phyloP scores from a whole-genome alignment of 2,888 invertebrate genomes.

The Cantharis rustica region DNA sequence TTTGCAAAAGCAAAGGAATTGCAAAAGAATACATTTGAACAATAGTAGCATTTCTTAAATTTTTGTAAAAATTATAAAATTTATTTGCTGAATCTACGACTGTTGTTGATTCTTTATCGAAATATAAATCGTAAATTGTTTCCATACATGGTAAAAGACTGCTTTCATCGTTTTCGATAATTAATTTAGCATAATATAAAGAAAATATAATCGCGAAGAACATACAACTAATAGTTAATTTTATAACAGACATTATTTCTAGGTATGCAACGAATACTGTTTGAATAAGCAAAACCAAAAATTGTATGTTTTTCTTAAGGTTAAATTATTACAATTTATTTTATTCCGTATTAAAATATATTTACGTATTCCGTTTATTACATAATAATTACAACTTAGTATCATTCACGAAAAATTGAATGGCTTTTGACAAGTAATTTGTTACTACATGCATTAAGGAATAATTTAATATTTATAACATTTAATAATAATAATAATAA shows the following conservation, averaged over 20 bases:
- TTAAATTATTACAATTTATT: too few species aligned
- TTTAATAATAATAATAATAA: too few species aligned
- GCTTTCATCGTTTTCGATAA: background rate
- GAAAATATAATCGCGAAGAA: background rate
- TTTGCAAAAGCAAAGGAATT: background rate
- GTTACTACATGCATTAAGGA: background rate
- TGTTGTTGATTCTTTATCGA: background rate
- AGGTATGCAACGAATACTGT: background rate
- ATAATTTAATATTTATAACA: background rate
- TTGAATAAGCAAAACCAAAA: too few species aligned
- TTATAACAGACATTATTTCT: background rate
- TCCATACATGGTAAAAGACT: background rate
- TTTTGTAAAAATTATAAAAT: background rate
- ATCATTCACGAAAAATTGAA: background rate
- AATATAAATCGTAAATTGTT: background rate
- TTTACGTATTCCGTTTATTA: too few species aligned
- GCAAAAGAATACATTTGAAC: background rate
- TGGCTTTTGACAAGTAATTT: background rate
- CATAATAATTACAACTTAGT: background rate
- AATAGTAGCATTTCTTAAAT: background rate
- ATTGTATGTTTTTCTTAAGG: too few species aligned
- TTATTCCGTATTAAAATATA: too few species aligned
- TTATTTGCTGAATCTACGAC: background rate
- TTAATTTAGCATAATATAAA: background rate
- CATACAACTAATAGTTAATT: background rate